Conservation (phyloP, 2,888 invertebrate species). For the Drosophila emarginata region DNA sequence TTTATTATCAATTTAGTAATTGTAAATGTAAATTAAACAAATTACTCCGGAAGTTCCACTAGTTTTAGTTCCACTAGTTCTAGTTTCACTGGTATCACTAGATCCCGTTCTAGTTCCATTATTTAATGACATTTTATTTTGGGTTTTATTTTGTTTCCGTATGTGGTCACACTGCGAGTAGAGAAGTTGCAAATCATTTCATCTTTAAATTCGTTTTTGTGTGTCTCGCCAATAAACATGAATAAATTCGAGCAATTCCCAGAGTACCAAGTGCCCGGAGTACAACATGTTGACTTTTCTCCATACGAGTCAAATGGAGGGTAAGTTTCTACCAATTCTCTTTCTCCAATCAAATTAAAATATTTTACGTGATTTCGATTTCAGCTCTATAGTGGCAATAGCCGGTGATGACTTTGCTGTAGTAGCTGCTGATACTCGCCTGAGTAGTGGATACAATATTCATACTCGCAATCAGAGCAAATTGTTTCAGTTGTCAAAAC, state of each 20-base stretch:
- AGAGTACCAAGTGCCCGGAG: conserved; percentile 82
- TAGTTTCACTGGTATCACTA: no score
- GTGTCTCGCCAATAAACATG: conserved; percentile 54
- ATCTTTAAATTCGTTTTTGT: conserved; percentile 28
- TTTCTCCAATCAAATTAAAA: neutral
- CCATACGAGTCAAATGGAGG: conserved; percentile 92
- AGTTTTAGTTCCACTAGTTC: no score
- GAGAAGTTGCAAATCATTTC: conserved; percentile 71
- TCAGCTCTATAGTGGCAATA: conserved; percentile 96
- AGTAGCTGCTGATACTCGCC: conserved; percentile 96
- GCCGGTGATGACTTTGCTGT: conserved; percentile 97
- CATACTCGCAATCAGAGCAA: conserved; percentile 95
- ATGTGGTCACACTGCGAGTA: conserved; percentile 8
- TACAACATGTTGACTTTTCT: conserved; percentile 84
- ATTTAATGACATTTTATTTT: neutral
- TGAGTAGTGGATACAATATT: conserved; percentile 95
- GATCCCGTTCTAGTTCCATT: neutral
- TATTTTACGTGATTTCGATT: conserved; percentile 49
- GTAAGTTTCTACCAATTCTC: conserved; percentile 82
- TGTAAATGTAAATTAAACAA: no score
- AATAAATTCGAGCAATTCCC: conserved; percentile 76
- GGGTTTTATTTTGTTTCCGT: neutral
- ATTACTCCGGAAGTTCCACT: no score
- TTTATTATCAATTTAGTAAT: neutral
- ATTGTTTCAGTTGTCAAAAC: conserved; percentile 90